Percentiles rank a stretch among this genome's conserved stretches.
Conservation (phyloP, 2,888 invertebrate genomes). For the Trisateles emortualis region DNA sequence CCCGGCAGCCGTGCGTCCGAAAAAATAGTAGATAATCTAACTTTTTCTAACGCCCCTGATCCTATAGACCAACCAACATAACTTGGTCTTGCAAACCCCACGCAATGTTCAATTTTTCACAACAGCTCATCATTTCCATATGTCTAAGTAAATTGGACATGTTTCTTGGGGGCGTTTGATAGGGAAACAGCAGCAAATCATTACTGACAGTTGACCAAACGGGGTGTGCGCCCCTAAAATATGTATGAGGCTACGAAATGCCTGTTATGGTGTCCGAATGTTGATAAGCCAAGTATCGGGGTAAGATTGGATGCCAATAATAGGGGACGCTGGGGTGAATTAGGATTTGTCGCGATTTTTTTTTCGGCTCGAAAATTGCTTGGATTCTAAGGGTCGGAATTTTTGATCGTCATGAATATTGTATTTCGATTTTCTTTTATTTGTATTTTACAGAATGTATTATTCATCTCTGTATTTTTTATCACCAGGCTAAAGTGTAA, state of each 20-base stretch:
- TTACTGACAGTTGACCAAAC: conserved; percentile 87
- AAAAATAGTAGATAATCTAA: conserved; percentile 86
- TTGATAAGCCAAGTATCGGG: conserved; percentile 85
- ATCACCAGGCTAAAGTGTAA: conserved; percentile 5
- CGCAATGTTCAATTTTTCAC: neutral
- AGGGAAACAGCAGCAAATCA: conserved; percentile 84
- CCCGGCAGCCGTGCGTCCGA: conserved; percentile 80
- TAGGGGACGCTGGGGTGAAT: conserved; percentile 67
- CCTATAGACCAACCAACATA: conserved; percentile 55
- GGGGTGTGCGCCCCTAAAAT: conserved; percentile 84
- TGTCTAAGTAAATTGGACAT: conserved; percentile 55
- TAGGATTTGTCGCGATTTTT: conserved; percentile 75
- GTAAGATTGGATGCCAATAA: conserved; percentile 76
- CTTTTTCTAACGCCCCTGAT: conserved; percentile 82
- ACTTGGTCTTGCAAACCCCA: conserved; percentile 24
- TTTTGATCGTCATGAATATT: conserved; percentile 58
- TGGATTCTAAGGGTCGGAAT: conserved; percentile 53
- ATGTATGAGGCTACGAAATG: conserved; percentile 84
- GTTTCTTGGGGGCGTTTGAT: conserved; percentile 73
- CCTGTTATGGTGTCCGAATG: conserved; percentile 87
- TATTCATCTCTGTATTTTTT: conserved; percentile 31
- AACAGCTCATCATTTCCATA: conserved; percentile 2
- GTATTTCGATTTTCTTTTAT: conserved; percentile 48
- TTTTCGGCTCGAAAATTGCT: conserved; percentile 56
- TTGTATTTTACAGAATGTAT: conserved; percentile 34